These are phyloP conservation scores for Trisateles emortualis DNA, from an alignment of 2,888 invertebrate species.

Conservation along the genomic window DNA sequence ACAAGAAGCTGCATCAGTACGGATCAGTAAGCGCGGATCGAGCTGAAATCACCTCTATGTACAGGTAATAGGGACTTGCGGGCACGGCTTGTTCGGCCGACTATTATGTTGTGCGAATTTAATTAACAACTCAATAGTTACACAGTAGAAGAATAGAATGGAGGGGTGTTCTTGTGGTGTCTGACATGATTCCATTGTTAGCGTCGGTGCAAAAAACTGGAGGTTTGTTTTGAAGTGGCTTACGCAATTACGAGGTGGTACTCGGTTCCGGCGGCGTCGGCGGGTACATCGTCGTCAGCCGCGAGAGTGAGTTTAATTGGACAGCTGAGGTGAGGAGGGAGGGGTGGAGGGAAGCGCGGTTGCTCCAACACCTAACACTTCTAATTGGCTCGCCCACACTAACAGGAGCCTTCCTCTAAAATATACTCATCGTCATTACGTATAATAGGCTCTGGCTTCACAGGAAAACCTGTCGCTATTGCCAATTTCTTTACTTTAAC, in stretches of 20 bases:
- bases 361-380: constrained; percentile 64
- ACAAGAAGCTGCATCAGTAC: constrained; percentile 79
- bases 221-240: constrained; percentile 82
- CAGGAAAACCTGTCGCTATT: constrained; percentile 60
- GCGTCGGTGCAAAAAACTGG: constrained; percentile 74
- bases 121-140: constrained; percentile 85
- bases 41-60: constrained; percentile 63
- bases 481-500: constrained; percentile 54
- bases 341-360: constrained; percentile 44
- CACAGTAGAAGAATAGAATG: constrained; percentile 67
- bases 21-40: constrained; percentile 54
- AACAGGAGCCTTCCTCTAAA: constrained; percentile 74
- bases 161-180: constrained; percentile 78
- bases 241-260: constrained; percentile 80
- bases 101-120: constrained; percentile 79
- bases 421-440: constrained; percentile 71
- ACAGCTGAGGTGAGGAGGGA: constrained; percentile 60
- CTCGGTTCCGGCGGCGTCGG: constrained; percentile 56
- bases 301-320: constrained; percentile 79
- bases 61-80: constrained; percentile 53
- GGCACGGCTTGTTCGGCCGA: constrained; percentile 27
- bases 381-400: constrained; percentile 82
- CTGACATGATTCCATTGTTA: constrained; percentile 84
- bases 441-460: constrained; percentile 63
- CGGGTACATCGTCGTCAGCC: constrained; percentile 52